These are phyloP conservation scores for Salvelinus sp. DNA, from an alignment of 2,113 vertebrate genomes.

Conservation along the genomic window DNA sequence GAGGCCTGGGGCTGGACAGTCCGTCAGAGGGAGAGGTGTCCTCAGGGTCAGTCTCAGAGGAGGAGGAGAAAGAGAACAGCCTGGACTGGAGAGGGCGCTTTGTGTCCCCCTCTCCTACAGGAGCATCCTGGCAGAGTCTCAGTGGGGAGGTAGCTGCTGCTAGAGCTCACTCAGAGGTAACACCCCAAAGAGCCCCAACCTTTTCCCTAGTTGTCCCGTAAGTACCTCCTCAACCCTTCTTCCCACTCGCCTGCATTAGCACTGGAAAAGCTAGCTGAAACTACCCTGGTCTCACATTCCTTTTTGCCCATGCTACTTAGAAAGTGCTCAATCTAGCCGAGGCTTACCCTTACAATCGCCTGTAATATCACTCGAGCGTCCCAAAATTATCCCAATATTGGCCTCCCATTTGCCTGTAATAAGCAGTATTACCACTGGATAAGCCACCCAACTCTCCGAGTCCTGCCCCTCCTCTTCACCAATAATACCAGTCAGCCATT, in stretches of 20 bases:
- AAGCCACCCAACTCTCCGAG: neutral
- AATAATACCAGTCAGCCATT: neutral
- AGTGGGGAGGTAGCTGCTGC: slow-evolving; percentile 69
- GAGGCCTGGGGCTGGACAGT: neutral
- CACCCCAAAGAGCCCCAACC: slow-evolving; percentile 1
- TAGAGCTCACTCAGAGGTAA: slow-evolving; percentile 80
- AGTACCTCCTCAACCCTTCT: neutral
- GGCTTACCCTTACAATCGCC: neutral
- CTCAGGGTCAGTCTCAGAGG: no score
- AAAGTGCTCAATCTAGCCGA: neutral
- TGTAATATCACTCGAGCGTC: neutral
- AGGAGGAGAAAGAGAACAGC: neutral
- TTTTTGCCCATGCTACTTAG: neutral
- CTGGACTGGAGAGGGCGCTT: no score
- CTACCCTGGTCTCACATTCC: neutral
- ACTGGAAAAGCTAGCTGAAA: neutral
- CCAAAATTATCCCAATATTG: no score
- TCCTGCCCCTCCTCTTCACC: neutral
- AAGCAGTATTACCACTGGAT: no score
- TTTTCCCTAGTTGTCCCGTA: neutral
- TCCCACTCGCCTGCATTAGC: neutral
- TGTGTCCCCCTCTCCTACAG: slow-evolving; percentile 42
- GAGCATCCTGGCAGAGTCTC: slow-evolving; percentile 47
- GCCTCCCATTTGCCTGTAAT: no score
- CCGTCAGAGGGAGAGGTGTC: neutral